Evolutionary conservation across 2,797 vertebrate species (phyloP).

Genomic region (Dendrocincla tyrannina): DNA sequence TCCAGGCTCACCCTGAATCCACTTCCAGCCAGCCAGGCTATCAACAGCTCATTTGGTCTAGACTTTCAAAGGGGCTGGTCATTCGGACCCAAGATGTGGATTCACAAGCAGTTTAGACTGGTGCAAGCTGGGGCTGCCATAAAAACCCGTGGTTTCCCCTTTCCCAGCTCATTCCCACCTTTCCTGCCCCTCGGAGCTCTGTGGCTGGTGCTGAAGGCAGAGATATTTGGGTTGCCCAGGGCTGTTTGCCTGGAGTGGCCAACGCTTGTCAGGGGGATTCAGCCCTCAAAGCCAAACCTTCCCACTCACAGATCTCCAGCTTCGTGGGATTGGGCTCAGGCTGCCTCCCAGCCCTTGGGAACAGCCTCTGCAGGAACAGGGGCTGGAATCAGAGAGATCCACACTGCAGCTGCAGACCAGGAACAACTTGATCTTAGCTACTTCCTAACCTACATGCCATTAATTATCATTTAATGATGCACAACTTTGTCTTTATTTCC

Average conservation of each 20-base stretch:
- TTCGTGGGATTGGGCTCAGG: neutral
- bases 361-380: neutral
- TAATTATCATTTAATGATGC: neutral
- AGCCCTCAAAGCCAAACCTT: rapidly evolving
- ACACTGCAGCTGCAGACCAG: neutral
- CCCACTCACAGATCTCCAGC: neutral
- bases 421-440: neutral
- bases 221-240: neutral
- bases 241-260: neutral
- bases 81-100: neutral
- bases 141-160: rapidly evolving
- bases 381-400: neutral
- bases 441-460: neutral
- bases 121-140: neutral
- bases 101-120: neutral
- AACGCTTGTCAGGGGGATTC: neutral
- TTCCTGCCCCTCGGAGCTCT: neutral
- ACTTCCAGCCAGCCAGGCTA: neutral
- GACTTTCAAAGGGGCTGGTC: neutral
- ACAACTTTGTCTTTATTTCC: neutral
- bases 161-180: neutral
- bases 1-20: neutral
- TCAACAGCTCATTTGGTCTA: neutral
- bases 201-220: neutral
- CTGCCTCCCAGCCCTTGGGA: neutral